Percentiles rank a stretch among this genome's conserved stretches.
Conservation (phyloP, 2,797 vertebrate genomes). For the Mormyrus hasselquistii region DNA sequence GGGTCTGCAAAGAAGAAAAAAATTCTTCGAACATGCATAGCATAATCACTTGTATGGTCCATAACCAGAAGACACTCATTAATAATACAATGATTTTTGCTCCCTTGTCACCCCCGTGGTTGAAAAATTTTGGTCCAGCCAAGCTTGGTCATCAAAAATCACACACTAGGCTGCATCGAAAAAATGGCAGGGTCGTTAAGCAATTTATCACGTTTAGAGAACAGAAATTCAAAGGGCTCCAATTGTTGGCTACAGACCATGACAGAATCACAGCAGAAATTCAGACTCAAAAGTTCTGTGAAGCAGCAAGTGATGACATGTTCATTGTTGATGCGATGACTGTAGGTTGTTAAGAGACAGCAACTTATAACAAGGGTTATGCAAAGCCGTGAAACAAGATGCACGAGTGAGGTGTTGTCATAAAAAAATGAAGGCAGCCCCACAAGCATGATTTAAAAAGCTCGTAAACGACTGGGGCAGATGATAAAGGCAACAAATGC, state of each 20-base stretch:
- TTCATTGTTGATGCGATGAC: not conserved
- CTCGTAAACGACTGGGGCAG: constrained; percentile 11
- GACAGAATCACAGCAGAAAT: not conserved
- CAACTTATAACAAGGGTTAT: not conserved
- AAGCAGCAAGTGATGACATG: not conserved
- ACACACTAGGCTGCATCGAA: not conserved
- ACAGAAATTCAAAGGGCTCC: not conserved
- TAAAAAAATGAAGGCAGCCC: not conserved
- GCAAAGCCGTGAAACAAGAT: not conserved
- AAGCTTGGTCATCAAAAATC: constrained; percentile 9
- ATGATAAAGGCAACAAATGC: constrained; percentile 9
- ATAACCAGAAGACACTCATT: not conserved
- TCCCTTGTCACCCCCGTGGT: not conserved
- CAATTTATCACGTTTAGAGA: not conserved
- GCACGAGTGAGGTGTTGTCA: not conserved
- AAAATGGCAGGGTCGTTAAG: not conserved
- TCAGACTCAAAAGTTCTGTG: not conserved
- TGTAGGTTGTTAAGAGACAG: not conserved
- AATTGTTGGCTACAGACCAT: not conserved
- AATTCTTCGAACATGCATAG: not conserved
- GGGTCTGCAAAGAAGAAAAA: not conserved
- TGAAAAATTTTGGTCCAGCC: not conserved
- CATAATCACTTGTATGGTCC: not conserved
- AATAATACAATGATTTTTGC: not conserved
- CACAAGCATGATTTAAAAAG: constrained; percentile 15